Percentiles rank a stretch among this genome's conserved stretches.
Evolutionary conservation across 2,113 vertebrate species (phyloP).

Genomic region (Neotoma lepida): DNA sequence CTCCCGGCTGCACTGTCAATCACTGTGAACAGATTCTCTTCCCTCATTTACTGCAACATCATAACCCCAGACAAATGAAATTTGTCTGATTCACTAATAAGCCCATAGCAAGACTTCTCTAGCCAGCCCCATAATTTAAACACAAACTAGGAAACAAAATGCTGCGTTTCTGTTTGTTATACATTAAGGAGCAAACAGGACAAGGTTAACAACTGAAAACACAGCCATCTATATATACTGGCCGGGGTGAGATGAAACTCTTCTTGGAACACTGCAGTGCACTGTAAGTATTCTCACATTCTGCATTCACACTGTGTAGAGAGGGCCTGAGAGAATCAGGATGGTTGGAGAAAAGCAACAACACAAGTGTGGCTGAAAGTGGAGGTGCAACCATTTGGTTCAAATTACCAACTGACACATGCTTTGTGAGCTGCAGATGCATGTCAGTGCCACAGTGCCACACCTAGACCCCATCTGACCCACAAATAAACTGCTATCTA

Average conservation of each 20-base stretch:
- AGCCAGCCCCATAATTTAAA: not conserved
- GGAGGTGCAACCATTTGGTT: not conserved
- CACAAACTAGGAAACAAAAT: slow-evolving; percentile 15
- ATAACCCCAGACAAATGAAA: not conserved
- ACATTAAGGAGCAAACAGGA: not conserved
- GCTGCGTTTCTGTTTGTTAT: not conserved
- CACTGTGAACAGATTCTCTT: not conserved
- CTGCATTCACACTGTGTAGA: not conserved
- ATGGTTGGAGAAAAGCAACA: not conserved
- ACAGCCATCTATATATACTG: not conserved
- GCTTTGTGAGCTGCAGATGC: not conserved
- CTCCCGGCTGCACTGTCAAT: not conserved
- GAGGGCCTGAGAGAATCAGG: not conserved
- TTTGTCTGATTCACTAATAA: not conserved
- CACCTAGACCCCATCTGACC: not conserved
- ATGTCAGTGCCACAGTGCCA: not conserved
- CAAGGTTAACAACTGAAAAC: slow-evolving; percentile 16
- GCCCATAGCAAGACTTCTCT: slow-evolving; percentile 13
- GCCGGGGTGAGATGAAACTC: not conserved
- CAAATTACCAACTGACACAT: not conserved
- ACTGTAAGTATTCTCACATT: not conserved
- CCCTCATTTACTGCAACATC: not conserved
- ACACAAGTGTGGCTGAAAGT: not conserved
- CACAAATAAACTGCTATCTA: not conserved
- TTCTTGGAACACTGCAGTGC: not conserved